A percentile compares a stretch with the other conserved stretches of the same genome.
phyloP scores from a whole-genome alignment of 2,797 vertebrate genomes.

The Percopsis omiscomaycus region DNA sequence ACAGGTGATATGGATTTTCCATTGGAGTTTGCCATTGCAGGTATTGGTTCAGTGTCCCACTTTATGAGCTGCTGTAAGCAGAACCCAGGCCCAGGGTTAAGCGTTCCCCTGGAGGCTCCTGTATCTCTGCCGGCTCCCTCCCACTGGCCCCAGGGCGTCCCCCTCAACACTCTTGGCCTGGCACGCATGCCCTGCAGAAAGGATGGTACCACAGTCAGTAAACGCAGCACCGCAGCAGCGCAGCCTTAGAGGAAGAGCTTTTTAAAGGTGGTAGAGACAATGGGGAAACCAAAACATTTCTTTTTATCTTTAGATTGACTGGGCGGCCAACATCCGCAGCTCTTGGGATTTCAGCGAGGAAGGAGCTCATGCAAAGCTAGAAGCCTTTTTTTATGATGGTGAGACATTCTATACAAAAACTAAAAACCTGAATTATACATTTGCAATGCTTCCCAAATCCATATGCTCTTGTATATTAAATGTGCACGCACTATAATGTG shows the following conservation, averaged over 20 bases:
- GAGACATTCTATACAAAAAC: slow-evolving; percentile 16
- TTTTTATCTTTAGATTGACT: slow-evolving; percentile 65
- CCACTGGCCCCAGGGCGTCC: slow-evolving; percentile 63
- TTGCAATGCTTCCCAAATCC: background rate
- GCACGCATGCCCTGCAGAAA: slow-evolving; percentile 75
- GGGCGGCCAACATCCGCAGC: slow-evolving; percentile 71
- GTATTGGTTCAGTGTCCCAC: slow-evolving; percentile 79
- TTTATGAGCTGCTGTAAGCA: slow-evolving; percentile 77
- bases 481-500: no score
- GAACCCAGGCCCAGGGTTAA: slow-evolving; percentile 58
- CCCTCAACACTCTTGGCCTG: slow-evolving; percentile 60
- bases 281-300: background rate
- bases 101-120: slow-evolving; percentile 66
- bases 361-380: slow-evolving; percentile 65
- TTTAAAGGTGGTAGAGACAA: no score
- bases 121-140: slow-evolving; percentile 62
- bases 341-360: slow-evolving; percentile 80
- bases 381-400: slow-evolving; percentile 74
- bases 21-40: slow-evolving; percentile 42
- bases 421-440: background rate
- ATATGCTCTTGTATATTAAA: no score
- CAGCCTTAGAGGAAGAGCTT: no score
- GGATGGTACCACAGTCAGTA: slow-evolving; percentile 73
- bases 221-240: background rate
- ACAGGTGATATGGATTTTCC: background rate